Evolutionary conservation across 2,888 invertebrate species (phyloP).

Genomic region (Tenthredo notha): DNA sequence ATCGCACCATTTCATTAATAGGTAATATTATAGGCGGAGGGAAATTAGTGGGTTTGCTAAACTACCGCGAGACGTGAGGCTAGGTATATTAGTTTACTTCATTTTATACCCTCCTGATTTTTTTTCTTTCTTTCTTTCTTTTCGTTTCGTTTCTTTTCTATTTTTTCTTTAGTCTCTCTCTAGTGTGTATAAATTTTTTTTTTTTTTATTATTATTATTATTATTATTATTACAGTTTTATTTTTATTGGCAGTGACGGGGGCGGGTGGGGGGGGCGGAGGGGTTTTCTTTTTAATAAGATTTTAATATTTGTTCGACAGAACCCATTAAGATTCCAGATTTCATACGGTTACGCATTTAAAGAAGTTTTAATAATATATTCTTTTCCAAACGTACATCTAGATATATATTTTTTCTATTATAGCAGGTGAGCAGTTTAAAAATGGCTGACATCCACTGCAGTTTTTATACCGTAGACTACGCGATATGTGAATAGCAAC

Average conservation of each 20-base stretch:
- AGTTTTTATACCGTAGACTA: slow-evolving; percentile 32
- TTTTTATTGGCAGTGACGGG: background rate
- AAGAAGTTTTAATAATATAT: slow-evolving; percentile 50
- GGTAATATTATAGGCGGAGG: background rate
- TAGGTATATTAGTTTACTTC: slow-evolving; percentile 2
- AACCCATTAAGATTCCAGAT: background rate
- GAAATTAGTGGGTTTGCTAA: slow-evolving; percentile 34
- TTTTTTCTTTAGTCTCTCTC: too few species aligned
- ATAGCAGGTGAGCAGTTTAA: slow-evolving; percentile 73
- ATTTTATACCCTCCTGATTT: slow-evolving; percentile 21
- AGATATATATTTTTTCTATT: slow-evolving; percentile 58
- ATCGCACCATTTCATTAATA: slow-evolving; percentile 25
- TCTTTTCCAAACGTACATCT: slow-evolving; percentile 53
- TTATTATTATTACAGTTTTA: background rate
- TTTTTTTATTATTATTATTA: background rate
- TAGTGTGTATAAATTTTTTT: background rate
- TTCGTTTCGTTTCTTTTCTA: background rate
- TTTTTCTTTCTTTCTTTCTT: background rate
- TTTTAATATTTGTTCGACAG: background rate
- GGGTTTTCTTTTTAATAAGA: background rate
- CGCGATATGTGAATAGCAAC: background rate
- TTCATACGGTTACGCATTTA: slow-evolving; percentile 38
- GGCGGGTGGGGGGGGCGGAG: too few species aligned
- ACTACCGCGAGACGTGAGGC: slow-evolving; percentile 16
- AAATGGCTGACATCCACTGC: slow-evolving; percentile 72